These are phyloP conservation scores for Pycnonotus jocosus DNA, from an alignment of 2,113 vertebrate species.

Conservation along the genomic window DNA sequence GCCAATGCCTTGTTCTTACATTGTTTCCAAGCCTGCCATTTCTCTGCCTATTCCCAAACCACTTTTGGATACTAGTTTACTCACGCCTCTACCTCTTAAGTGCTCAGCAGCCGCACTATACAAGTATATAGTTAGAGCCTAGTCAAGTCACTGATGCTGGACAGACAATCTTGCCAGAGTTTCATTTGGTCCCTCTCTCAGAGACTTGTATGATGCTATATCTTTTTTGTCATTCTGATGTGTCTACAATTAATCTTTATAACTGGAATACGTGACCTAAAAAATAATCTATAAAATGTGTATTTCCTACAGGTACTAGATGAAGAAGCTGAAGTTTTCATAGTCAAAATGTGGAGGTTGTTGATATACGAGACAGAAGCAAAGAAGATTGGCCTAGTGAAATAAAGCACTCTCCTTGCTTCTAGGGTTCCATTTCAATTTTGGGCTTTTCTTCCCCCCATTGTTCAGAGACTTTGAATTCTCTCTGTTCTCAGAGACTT, in stretches of 20 bases:
- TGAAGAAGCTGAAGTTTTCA: constrained; percentile 99
- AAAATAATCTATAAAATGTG: neutral
- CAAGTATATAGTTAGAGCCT: neutral
- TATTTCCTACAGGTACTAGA: constrained; percentile 86
- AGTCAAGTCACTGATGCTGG: neutral
- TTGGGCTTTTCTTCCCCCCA: neutral
- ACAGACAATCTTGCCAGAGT: neutral
- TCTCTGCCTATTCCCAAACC: neutral
- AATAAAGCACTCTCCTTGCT: constrained; percentile 78
- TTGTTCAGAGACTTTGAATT: constrained; percentile 68
- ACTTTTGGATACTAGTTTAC: neutral
- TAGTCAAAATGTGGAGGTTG: constrained; percentile 99
- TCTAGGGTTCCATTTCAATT: constrained; percentile 70
- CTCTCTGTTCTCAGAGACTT: constrained; percentile 76
- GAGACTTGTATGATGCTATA: neutral
- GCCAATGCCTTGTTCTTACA: neutral
- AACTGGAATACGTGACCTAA: neutral
- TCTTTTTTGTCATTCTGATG: neutral
- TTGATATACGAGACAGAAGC: constrained; percentile 99
- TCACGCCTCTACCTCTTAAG: neutral
- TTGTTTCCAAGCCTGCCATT: neutral
- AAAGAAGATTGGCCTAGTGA: constrained; percentile 98
- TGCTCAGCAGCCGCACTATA: neutral
- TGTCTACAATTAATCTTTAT: neutral
- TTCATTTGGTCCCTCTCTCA: neutral